Percentiles rank a stretch among this genome's conserved stretches.
These are phyloP conservation scores for Coptodon bakossiorum DNA, from an alignment of 2,113 vertebrate genomes.

Conservation along the genomic window DNA sequence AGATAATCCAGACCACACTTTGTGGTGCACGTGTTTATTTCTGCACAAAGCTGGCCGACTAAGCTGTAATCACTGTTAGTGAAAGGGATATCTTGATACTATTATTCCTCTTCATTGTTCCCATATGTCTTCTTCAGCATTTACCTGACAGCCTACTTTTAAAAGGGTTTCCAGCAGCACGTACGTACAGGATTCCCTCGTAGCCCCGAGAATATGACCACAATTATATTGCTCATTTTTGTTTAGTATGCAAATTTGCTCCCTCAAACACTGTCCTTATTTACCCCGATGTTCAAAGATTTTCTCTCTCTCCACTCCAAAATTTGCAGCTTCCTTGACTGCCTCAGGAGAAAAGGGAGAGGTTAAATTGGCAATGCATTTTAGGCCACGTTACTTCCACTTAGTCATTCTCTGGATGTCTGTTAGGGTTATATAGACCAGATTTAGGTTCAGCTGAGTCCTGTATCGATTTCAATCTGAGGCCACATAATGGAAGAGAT, in stretches of 20 bases:
- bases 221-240: not conserved
- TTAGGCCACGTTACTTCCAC: not conserved
- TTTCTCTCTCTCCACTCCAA: not conserved
- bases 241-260: not conserved
- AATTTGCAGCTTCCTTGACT: not conserved
- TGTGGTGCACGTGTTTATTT: constrained; percentile 30
- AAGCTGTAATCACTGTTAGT: constrained; percentile 47
- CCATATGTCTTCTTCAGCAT: constrained; percentile 1
- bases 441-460: not conserved
- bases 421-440: not conserved
- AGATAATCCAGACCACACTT: constrained; percentile 29
- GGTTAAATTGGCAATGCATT: not conserved
- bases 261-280: not conserved
- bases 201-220: not conserved
- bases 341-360: not conserved
- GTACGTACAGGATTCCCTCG: not conserved
- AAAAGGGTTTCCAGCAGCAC: not conserved
- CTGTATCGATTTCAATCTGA: not conserved
- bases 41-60: constrained; percentile 33
- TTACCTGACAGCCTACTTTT: constrained; percentile 12
- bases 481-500: not conserved
- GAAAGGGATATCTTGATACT: constrained; percentile 31
- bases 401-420: not conserved
- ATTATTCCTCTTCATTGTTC: constrained; percentile 46
- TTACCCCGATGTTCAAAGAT: not conserved